Evolutionary conservation across 2,113 vertebrate species (phyloP).

Genomic region (Pollimyrus isidori): DNA sequence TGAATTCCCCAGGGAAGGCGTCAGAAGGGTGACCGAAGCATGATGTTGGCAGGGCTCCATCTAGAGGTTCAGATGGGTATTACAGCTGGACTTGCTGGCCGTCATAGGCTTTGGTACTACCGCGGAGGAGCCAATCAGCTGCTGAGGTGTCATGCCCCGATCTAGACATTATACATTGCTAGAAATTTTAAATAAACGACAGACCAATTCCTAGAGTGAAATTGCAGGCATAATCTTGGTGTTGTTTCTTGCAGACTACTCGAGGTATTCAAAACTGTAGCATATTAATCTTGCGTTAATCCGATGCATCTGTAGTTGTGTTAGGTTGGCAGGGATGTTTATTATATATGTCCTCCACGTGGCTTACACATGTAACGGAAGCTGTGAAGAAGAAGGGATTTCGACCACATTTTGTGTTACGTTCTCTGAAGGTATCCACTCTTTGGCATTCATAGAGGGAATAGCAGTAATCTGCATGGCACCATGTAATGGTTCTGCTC

Average conservation of each 20-base stretch:
- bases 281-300: background rate
- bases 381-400: background rate
- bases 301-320: background rate
- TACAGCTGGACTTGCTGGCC: background rate
- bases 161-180: background rate
- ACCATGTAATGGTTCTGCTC: background rate
- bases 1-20: background rate
- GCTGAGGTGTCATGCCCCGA: background rate
- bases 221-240: background rate
- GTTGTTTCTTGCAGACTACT: background rate
- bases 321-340: background rate
- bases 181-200: background rate
- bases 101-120: background rate
- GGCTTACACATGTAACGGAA: background rate
- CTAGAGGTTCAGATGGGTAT: conserved; percentile 11
- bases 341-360: background rate
- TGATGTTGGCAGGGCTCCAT: conserved; percentile 14
- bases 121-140: background rate
- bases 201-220: background rate
- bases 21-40: background rate
- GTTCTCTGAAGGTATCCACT: background rate
- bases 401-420: background rate
- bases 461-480: background rate
- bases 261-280: background rate
- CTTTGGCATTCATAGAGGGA: background rate